Conservation (phyloP, 2,797 vertebrate genomes). For the Crax fasciolata region DNA sequence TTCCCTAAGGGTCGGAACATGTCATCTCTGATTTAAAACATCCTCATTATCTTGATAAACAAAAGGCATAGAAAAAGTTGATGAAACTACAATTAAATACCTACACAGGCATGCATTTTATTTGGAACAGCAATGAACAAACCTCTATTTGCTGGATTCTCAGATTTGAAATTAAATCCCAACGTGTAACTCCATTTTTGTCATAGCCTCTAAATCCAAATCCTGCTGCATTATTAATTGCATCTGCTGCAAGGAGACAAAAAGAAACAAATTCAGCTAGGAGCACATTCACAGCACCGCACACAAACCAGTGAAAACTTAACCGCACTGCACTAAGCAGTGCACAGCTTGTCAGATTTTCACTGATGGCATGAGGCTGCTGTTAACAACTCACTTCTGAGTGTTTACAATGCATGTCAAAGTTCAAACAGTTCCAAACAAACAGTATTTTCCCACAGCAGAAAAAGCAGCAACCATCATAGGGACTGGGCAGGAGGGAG, state of each 20-base stretch:
- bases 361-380: too few species aligned
- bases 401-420: too few species aligned
- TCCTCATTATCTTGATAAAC: not conserved
- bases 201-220: constrained; percentile 97
- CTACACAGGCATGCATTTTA: not conserved
- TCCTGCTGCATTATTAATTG: constrained; percentile 98
- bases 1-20: not conserved
- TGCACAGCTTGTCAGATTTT: too few species aligned
- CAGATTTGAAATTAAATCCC: constrained; percentile 96
- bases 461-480: too few species aligned
- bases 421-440: too few species aligned
- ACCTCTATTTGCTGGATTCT: constrained; percentile 98
- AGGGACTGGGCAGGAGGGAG: too few species aligned
- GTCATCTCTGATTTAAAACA: not conserved
- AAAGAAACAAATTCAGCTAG: not conserved
- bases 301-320: too few species aligned
- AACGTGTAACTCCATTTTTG: constrained; percentile 90
- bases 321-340: too few species aligned
- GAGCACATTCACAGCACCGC: too few species aligned
- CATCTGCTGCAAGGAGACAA: constrained; percentile 88
- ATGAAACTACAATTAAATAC: not conserved
- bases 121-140: constrained; percentile 47
- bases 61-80: not conserved
- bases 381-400: too few species aligned
- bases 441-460: too few species aligned